phyloP scores from a whole-genome alignment of 2,797 vertebrate species.

The Microcaecilia unicolor region DNA sequence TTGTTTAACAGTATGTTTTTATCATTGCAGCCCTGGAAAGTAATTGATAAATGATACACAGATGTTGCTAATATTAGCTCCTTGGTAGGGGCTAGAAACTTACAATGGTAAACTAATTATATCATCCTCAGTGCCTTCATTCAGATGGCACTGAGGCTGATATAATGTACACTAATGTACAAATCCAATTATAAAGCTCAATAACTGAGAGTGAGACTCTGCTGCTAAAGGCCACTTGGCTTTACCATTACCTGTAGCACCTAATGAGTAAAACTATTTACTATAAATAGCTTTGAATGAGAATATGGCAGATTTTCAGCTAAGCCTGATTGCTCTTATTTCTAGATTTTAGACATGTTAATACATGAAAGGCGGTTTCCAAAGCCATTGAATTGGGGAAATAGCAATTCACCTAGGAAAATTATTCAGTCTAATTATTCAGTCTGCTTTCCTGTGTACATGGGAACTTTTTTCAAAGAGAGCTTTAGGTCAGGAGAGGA shows the following conservation, averaged over 20 bases:
- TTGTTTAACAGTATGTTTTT: not conserved
- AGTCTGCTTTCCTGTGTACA: too few relatives aligned
- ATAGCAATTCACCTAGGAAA: too few relatives aligned
- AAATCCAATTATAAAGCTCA: constrained; percentile 1
- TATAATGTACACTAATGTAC: constrained; percentile 3
- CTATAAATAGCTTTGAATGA: too few relatives aligned
- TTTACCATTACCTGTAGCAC: not conserved
- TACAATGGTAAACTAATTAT: constrained; percentile 1
- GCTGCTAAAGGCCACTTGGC: not conserved
- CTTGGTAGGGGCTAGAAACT: constrained; percentile 2
- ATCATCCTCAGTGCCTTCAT: constrained; percentile 5
- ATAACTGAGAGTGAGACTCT: not conserved
- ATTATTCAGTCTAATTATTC: too few relatives aligned
- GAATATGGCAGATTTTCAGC: too few relatives aligned
- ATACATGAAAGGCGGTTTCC: too few relatives aligned
- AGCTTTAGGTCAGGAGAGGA: too few relatives aligned
- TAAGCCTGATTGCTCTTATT: too few relatives aligned
- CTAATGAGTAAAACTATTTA: not conserved
- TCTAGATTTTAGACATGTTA: too few relatives aligned
- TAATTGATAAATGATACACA: constrained; percentile 7
- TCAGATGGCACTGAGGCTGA: constrained; percentile 2
- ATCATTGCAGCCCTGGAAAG: not conserved
- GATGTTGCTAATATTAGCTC: not conserved
- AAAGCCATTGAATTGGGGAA: too few relatives aligned
- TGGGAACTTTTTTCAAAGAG: too few relatives aligned